Percentiles rank a stretch among this genome's conserved stretches.
Conservation (phyloP, 2,797 vertebrate species). For the Pristis pectinata region DNA sequence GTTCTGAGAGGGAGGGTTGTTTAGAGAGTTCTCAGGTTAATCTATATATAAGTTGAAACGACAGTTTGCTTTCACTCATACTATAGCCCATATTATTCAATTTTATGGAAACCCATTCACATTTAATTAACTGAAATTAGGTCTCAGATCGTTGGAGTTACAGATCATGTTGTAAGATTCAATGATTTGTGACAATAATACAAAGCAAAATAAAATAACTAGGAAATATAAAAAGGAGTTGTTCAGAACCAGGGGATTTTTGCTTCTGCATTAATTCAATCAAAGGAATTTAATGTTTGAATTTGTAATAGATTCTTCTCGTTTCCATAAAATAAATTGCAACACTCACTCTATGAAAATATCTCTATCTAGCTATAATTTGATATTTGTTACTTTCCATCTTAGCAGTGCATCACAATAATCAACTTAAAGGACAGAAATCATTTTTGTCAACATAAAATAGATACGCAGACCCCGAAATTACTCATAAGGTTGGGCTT, state of each 20-base stretch:
- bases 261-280: conserved; percentile 10
- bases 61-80: neutral
- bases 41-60: neutral
- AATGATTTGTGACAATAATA: neutral
- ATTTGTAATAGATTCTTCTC: neutral
- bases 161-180: neutral
- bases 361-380: neutral
- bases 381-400: neutral
- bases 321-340: neutral
- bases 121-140: neutral
- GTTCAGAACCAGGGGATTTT: neutral
- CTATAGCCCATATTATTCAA: neutral
- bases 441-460: neutral
- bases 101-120: neutral
- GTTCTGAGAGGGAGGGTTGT: neutral
- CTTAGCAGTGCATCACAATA: neutral
- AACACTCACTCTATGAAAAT: neutral
- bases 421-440: neutral
- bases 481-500: neutral
- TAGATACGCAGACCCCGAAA: neutral
- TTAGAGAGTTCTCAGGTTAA: neutral
- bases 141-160: neutral
- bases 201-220: neutral
- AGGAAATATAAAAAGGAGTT: neutral
- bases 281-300: neutral